Percentiles rank a stretch among this genome's conserved stretches.
Conservation (phyloP, 2,888 invertebrate genomes). For the Pandemis corylana region DNA sequence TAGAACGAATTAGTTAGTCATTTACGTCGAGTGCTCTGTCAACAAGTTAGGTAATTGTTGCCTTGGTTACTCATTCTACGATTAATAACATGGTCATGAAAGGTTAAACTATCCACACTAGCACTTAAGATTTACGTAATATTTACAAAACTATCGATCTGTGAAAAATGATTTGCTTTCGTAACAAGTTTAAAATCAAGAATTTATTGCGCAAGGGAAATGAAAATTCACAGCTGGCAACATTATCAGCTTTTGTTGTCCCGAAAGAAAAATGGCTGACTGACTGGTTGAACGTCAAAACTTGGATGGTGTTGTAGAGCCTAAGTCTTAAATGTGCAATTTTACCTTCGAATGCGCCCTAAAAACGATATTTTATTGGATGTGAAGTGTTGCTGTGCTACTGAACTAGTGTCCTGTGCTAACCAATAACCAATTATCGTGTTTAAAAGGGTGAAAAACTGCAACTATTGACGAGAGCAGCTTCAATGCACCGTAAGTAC, state of each 20-base stretch:
- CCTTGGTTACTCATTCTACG: background rate
- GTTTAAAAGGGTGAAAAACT: constrained; percentile 35
- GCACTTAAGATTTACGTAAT: background rate
- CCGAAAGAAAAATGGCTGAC: constrained; percentile 78
- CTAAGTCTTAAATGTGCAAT: constrained; percentile 70
- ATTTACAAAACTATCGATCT: background rate
- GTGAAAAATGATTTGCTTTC: background rate
- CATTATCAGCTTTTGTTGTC: constrained; percentile 70
- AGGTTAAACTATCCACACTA: background rate
- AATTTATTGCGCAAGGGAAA: constrained; percentile 13
- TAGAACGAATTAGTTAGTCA: constrained; percentile 4
- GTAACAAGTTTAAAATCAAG: background rate
- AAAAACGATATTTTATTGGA: constrained; percentile 51
- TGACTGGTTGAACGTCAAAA: constrained; percentile 74
- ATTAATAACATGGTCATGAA: background rate
- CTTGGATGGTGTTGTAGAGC: constrained; percentile 64
- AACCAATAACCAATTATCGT: constrained; percentile 33
- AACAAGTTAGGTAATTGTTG: constrained; percentile 1
- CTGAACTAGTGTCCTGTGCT: constrained; percentile 51
- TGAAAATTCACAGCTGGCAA: constrained; percentile 56
- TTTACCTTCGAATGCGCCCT: constrained; percentile 56
- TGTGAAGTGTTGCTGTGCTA: constrained; percentile 62
- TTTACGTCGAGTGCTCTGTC: constrained; percentile 5
- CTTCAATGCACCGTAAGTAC: constrained; percentile 40
- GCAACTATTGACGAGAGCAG: constrained; percentile 36